These are phyloP conservation scores for Halcyon malimbica DNA, from an alignment of 2,113 vertebrate genomes.

Conservation along the genomic window DNA sequence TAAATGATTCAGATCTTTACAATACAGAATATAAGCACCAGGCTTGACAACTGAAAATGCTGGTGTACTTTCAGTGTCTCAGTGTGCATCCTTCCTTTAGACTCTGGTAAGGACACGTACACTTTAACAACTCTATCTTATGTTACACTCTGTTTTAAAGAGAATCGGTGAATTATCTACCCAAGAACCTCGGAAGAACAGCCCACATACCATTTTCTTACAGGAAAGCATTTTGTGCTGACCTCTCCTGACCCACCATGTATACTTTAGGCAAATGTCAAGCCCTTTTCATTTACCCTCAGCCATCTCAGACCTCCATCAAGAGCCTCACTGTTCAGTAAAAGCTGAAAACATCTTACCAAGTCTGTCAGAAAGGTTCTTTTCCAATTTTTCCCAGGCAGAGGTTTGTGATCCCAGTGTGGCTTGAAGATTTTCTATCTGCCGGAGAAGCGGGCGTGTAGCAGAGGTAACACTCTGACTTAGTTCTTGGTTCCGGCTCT, in stretches of 20 bases:
- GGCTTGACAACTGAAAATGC: neutral
- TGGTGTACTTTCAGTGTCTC: neutral
- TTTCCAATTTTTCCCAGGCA: slow-evolving; percentile 95
- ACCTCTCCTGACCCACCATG: neutral
- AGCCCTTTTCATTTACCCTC: neutral
- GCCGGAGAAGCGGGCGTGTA: slow-evolving; percentile 91
- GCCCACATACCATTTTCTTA: neutral
- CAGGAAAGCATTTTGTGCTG: neutral
- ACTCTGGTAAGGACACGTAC: rapidly evolving
- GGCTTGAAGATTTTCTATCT: slow-evolving; percentile 97
- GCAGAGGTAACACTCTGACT: slow-evolving; percentile 94
- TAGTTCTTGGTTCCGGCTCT: slow-evolving; percentile 93
- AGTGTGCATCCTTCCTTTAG: neutral
- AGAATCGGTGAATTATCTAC: neutral
- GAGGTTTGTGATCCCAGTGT: slow-evolving; percentile 88
- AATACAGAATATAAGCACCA: neutral
- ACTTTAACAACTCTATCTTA: neutral
- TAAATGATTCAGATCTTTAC: neutral
- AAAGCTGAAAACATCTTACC: slow-evolving; percentile 71
- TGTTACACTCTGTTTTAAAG: neutral
- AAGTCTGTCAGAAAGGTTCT: slow-evolving; percentile 94
- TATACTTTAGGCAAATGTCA: rapidly evolving
- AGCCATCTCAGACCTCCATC: neutral
- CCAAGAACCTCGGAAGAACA: neutral
- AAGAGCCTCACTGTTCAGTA: neutral